A percentile compares a stretch with the other conserved stretches of the same genome.
Evolutionary conservation across 2,888 invertebrate species (phyloP).

Genomic region (Erpobdella octoculata): DNA sequence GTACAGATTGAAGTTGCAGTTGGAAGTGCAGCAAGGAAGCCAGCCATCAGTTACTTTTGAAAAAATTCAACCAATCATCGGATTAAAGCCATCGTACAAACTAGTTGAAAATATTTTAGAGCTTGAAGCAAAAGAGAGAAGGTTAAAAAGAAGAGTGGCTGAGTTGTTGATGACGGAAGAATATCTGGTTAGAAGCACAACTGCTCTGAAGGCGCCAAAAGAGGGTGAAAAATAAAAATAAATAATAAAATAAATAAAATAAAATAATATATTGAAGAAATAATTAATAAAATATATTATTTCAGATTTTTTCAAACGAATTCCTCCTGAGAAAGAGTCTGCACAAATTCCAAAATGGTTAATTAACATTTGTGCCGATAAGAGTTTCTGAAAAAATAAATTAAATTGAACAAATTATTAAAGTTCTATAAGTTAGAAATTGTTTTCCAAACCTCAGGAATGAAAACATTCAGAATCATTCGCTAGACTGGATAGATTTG

Average conservation of each 20-base stretch:
- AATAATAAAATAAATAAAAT: too few relatives aligned
- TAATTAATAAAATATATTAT: too few relatives aligned
- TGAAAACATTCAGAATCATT: too few relatives aligned
- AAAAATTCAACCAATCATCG: too few relatives aligned
- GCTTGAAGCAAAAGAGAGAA: not conserved
- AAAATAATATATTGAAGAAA: too few relatives aligned
- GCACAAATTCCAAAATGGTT: not conserved
- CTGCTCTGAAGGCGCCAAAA: not conserved
- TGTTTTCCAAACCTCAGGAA: too few relatives aligned
- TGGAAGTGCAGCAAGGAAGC: not conserved
- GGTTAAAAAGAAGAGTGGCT: not conserved
- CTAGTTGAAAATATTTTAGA: not conserved
- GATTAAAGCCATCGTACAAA: too few relatives aligned
- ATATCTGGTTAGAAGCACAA: not conserved
- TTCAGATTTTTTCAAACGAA: not conserved
- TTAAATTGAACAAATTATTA: too few relatives aligned
- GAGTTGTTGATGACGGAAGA: not conserved
- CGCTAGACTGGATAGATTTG: conserved; percentile 5
- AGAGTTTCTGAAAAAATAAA: not conserved
- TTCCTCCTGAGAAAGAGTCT: not conserved
- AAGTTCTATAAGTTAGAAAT: too few relatives aligned
- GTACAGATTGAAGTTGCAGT: not conserved
- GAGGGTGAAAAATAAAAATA: too few relatives aligned
- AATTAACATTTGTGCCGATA: not conserved
- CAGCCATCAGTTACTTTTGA: not conserved